These are phyloP conservation scores for Paracentrotus lividus DNA, from an alignment of 53 echinoderm and acorn worm genomes.

Conservation along the genomic window DNA sequence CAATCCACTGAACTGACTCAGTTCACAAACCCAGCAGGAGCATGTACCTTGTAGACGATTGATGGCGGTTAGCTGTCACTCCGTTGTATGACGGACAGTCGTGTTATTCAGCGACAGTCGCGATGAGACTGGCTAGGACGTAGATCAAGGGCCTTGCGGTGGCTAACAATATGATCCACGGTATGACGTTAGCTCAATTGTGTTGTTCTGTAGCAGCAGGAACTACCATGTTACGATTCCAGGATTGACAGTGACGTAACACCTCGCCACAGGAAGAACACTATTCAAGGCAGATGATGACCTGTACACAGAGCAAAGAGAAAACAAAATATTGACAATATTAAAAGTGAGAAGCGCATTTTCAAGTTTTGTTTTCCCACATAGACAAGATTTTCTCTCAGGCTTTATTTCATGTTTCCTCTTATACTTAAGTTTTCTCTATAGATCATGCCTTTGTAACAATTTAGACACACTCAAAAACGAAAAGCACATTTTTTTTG, in stretches of 20 bases:
- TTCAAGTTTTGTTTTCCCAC: neutral
- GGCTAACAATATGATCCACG: constrained; percentile 40
- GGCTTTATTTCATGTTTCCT: neutral
- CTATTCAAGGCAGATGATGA: constrained; percentile 5
- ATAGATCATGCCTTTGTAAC: neutral
- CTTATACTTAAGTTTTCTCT: neutral
- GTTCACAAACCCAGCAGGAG: neutral
- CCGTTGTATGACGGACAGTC: constrained; percentile 9
- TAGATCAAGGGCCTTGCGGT: constrained; percentile 37
- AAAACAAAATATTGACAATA: constrained; percentile 41
- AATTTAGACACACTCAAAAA: neutral
- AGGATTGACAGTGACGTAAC: neutral
- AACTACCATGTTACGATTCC: constrained; percentile 51
- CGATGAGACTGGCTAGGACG: neutral
- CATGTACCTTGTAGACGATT: constrained; percentile 7
- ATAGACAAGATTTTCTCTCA: neutral
- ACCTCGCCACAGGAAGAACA: constrained; percentile 15
- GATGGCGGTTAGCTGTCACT: constrained; percentile 20
- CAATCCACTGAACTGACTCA: constrained; percentile 16
- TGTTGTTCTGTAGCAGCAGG: constrained; percentile 39
- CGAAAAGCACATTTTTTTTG: neutral
- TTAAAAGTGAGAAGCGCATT: neutral
- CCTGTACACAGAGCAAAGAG: neutral
- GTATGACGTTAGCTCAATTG: constrained; percentile 39
- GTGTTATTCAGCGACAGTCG: constrained; percentile 1